Evolutionary conservation across 2,888 invertebrate genomes (phyloP).

Genomic region (Gastracanthus pulcherrimus): DNA sequence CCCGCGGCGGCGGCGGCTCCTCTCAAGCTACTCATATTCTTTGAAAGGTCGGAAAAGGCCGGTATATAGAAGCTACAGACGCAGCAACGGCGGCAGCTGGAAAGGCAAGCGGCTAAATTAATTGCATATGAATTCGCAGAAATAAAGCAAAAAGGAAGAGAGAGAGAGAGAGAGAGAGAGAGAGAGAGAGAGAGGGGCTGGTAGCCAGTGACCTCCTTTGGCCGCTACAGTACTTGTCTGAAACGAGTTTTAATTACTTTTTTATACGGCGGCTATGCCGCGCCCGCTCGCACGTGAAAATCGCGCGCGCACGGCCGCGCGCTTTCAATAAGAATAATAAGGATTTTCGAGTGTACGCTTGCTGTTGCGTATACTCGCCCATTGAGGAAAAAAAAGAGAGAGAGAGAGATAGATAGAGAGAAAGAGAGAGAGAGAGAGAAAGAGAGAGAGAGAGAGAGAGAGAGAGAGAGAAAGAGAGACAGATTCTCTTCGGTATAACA

Average conservation of each 20-base stretch:
- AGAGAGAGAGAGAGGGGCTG: neutral
- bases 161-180: neutral
- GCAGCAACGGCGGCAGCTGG: neutral
- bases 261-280: neutral
- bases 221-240: conserved; percentile 20
- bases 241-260: conserved; percentile 54
- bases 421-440: too few species aligned
- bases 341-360: neutral
- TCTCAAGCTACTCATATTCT: neutral
- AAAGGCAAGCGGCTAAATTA: conserved; percentile 27
- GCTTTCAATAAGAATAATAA: conserved; percentile 30
- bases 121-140: conserved; percentile 48
- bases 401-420: too few species aligned
- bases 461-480: too few species aligned
- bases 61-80: conserved; percentile 17
- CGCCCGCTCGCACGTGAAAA: neutral
- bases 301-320: neutral
- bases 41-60: neutral
- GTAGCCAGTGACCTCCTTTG: neutral
- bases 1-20: neutral
- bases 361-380: neutral
- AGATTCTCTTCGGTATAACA: conserved; percentile 8
- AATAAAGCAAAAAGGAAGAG: conserved; percentile 34
- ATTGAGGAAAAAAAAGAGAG: too few species aligned
- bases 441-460: neutral